Percentiles rank a stretch among this genome's conserved stretches.
Conservation (phyloP, 2,797 vertebrate genomes). For the Enteromius fasciolatus region DNA sequence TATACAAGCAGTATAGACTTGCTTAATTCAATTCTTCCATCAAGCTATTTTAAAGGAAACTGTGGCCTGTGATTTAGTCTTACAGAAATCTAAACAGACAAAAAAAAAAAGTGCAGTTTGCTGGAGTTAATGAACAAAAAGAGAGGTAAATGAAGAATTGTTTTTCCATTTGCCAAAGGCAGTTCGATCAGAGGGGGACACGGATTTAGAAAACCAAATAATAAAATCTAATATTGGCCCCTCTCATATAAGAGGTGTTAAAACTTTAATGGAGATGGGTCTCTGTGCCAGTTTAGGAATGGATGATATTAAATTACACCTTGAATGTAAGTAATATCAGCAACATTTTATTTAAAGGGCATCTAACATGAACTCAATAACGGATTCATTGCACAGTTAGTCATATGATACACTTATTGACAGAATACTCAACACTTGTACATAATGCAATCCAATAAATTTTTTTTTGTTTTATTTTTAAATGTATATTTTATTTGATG, state of each 20-base stretch:
- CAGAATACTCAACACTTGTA: neutral
- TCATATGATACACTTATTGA: neutral
- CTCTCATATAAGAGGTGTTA: slow-evolving; percentile 45
- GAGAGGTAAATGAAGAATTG: slow-evolving; percentile 4
- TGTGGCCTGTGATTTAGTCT: neutral
- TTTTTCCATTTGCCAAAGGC: slow-evolving; percentile 13
- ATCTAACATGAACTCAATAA: slow-evolving; percentile 6
- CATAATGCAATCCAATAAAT: neutral
- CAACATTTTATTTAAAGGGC: slow-evolving; percentile 38
- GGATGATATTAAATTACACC: slow-evolving; percentile 41
- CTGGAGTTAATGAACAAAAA: slow-evolving; percentile 5
- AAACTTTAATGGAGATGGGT: slow-evolving; percentile 48
- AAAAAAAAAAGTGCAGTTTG: neutral
- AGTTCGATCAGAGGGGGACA: neutral
- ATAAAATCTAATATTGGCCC: slow-evolving; percentile 39
- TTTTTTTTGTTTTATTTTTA: neutral
- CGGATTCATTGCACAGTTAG: neutral
- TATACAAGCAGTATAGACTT: neutral
- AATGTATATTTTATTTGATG: neutral
- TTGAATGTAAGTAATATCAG: slow-evolving; percentile 38
- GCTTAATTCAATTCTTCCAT: neutral
- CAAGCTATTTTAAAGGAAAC: neutral
- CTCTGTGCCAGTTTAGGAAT: slow-evolving; percentile 24
- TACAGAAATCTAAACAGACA: neutral
- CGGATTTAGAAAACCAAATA: slow-evolving; percentile 32